A percentile compares a stretch with the other conserved stretches of the same genome.
Evolutionary conservation across 2,888 invertebrate species (phyloP).

Genomic region (Ichneumoninae sp.): DNA sequence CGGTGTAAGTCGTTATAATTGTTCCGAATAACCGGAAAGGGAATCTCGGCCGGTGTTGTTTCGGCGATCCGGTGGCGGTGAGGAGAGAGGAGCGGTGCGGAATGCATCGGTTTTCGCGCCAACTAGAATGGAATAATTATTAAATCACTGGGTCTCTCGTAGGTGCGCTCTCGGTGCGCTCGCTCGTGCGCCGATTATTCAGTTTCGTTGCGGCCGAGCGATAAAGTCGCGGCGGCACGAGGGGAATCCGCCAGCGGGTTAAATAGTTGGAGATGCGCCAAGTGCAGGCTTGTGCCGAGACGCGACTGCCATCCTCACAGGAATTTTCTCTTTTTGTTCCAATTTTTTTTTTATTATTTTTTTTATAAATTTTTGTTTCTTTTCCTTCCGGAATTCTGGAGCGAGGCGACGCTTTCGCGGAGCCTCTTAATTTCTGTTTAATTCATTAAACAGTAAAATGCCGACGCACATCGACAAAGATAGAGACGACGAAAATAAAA

Average conservation of each 20-base stretch:
- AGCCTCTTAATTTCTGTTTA: conserved; percentile 65
- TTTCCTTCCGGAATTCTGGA: conserved; percentile 2
- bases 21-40: conserved; percentile 3
- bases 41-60: conserved; percentile 50
- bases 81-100: conserved; percentile 52
- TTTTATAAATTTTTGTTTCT: neutral
- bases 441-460: conserved; percentile 59
- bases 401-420: conserved; percentile 7
- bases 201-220: conserved; percentile 42
- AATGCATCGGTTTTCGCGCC: conserved; percentile 64
- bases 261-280: conserved; percentile 65
- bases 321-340: conserved; percentile 21
- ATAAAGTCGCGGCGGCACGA: conserved; percentile 9
- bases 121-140: conserved; percentile 75
- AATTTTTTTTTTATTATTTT: neutral
- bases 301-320: conserved; percentile 51
- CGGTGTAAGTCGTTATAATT: neutral
- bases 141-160: conserved; percentile 51
- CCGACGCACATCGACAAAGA: neutral
- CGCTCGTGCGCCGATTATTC: conserved; percentile 68
- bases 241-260: conserved; percentile 25
- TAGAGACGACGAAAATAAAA: conserved; percentile 12
- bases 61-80: neutral
- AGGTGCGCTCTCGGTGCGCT: conserved; percentile 12
- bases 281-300: conserved; percentile 28